Evolutionary conservation across 2,797 vertebrate species (phyloP), one percentile per base, ranked within the genome.

Genomic region (Leuciscus waleckii): DNA sequence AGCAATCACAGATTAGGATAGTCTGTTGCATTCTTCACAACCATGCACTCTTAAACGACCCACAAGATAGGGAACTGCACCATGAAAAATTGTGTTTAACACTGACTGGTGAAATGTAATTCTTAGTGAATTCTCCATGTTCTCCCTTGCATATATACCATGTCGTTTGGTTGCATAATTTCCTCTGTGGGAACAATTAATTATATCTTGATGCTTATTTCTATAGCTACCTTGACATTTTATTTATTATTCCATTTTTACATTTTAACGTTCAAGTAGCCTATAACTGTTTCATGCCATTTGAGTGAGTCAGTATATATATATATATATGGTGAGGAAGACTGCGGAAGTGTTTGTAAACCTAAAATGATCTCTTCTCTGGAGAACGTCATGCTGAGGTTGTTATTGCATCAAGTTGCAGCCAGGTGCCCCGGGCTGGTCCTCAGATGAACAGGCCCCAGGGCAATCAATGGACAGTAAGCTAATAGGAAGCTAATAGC

Each of bases 281-380:
- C 13, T 46, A 29, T 4, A 32, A 63, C 83, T 65, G 67, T 68
- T 84, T 86, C 29, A 89, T 83, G 69, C 0, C 76, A 69, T 80
- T 90, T 91, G 89, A 17, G 88, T 78, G 86, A 92, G 83, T 88
- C 65, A 82, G 10, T 35, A 5, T 35, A 35, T n/a, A n/a, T 9
- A 58, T n/a, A 88, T 63, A n/a, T 23, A 56, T 56, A 89, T 41
- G 49, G 26, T 85, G 89, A 87, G 82, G 78, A 63, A 49, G 37
- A 61, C 43, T 51, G 67, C 29, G 43, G 74, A 58, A 41, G 49
- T 79, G 84, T 76, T 88, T 79, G 58, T 85, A 85, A 85, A 83
- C 81, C 82, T 63, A 70, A 80, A 78, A 69, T 49, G 49, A 80
- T 82, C 70, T 81, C 78, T 83, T 83, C 68, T 86, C 89, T 86